These are phyloP conservation scores for Congeria kusceri DNA, from an alignment of 2,888 invertebrate genomes.

Conservation along the genomic window DNA sequence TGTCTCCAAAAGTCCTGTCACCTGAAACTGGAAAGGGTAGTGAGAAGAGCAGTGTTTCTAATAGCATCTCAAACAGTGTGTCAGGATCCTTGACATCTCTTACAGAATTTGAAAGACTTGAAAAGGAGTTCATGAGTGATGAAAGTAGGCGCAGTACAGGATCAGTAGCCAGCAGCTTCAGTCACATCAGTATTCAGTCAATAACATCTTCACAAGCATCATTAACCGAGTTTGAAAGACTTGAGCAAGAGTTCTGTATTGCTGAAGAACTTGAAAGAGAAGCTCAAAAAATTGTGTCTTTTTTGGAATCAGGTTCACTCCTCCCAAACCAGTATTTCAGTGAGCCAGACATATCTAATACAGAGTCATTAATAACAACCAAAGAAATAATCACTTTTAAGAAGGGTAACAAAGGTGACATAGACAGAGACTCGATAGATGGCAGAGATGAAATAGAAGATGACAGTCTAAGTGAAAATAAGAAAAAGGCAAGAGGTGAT, in stretches of 20 bases:
- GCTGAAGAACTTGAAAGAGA: conserved; percentile 83
- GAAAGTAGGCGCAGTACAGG: conserved; percentile 70
- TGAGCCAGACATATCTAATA: conserved; percentile 57
- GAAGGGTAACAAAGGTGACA: conserved; percentile 61
- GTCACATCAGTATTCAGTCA: conserved; percentile 78
- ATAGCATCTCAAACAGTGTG: conserved; percentile 66
- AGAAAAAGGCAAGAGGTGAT: conserved; percentile 66
- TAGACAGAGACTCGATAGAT: conserved; percentile 79
- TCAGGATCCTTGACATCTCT: conserved; percentile 88
- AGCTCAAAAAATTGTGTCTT: conserved; percentile 84
- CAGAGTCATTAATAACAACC: conserved; percentile 57
- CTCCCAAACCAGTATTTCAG: conserved; percentile 64
- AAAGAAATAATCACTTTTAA: conserved; percentile 47
- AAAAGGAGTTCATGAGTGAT: conserved; percentile 88
- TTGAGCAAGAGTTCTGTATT: conserved; percentile 80
- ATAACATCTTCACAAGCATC: conserved; percentile 82
- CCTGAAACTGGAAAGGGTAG: conserved; percentile 52
- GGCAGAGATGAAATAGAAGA: conserved; percentile 76
- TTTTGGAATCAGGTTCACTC: conserved; percentile 83
- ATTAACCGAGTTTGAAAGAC: conserved; percentile 83
- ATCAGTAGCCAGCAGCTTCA: conserved; percentile 84
- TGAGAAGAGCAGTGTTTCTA: conserved; percentile 73
- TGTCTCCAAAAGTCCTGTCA: conserved; percentile 73
- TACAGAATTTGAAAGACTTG: conserved; percentile 96
- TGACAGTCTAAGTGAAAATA: conserved; percentile 78